Base-by-base conservation (phyloP, 1,140 invertebrate genomes). In the Leptinotarsa defecta region DNA sequence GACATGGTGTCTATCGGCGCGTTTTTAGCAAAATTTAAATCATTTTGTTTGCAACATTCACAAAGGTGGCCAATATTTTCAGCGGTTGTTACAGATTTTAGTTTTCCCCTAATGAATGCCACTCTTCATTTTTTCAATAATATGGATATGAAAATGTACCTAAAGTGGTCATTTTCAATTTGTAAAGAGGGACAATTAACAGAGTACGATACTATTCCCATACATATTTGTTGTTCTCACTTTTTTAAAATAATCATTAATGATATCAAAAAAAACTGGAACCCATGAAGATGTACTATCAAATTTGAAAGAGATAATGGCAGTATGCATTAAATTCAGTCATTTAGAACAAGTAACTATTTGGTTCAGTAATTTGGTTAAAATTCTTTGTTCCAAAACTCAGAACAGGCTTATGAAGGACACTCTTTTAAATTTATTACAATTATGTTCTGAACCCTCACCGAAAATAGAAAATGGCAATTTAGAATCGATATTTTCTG, bases 91-190 rank as follows among this genome's bases (percentile, higher is more conserved):
- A 72, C 71, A 8, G 71, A 73, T 73, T 73, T 34, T 19, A 73
- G 71, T 64, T 64, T 27, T 48, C 49, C 62, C 43, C 48, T 73
- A 48, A 73, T 73, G 17, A 73, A 73, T 64, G 71, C 22, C 11
- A 61, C 27, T 17, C n/a, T 72, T 27, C 17, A 61, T 61, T 72
- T 27, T 22, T 72, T 52, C 20, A 72, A 65, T 73, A 73, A 43
- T 27, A 73, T 73, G 71, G 27, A 73, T 73, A 43, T 73, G 71
- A 73, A 64, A 22, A 19, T 24, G 34, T 73, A 73, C 20, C 43
- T 65, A 34, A 48, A 11, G 8, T 64, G 57, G 71, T 24, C 71
- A 48, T 73, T 64, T 64, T 43, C n/a, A 22, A 43, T 73, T 6
- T 43, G 61, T 64, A 22, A 13, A 65, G 49, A 52, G 13, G 2